Evolutionary conservation across 2,797 vertebrate genomes (phyloP), one percentile per base, ranked within the genome.

Genomic region (Gymnopithys bicolor): DNA sequence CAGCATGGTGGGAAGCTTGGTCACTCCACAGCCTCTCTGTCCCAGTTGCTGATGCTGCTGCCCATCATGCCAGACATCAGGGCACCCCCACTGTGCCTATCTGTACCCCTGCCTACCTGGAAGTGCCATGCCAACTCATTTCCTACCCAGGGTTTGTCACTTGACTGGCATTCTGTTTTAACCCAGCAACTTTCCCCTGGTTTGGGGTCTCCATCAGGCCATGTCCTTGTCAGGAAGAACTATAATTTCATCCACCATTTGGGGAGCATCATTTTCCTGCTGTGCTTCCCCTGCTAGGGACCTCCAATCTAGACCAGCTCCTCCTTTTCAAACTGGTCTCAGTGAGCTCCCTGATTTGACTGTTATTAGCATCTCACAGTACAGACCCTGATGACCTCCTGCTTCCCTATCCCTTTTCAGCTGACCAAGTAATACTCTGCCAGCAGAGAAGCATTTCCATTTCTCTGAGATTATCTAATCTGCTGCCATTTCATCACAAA

Each of bases 371-470:
- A 63, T 53, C 76, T 95, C 12, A 5, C 52, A 80, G 56, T 80
- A 74, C 58, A 77, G 84, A 95, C 39, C 59, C 92, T 80, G 63
- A 75, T 58, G 69, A 84, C 81, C 48, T 95, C 76, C 82, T 84
- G 88, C 76, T 90, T 95, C 70, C 95, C 79, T 83, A 77, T n/a
- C 15, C 86, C 66, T 76, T 94, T 94, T 93, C 87, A 94, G 77
- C 75, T 95, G 85, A 96, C 93, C 88, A 86, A 96, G 86, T 89
- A 93, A 49, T 91, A 87, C 60, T 91, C 92, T 91, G 86, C 92
- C 80, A 93, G 93, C 89, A 94, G 94, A 97, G 95, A 89, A 69
- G 84, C 98, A 96, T 97, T 94, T 97, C 94, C 98, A 97, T 98
- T 95, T 96, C 94, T 98, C 96, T 87, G 89, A 98, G 97, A 96